Evolutionary conservation across 2,888 invertebrate genomes (phyloP), one percentile per base, ranked within the genome.

Genomic region (Drosophila multiciliata): DNA sequence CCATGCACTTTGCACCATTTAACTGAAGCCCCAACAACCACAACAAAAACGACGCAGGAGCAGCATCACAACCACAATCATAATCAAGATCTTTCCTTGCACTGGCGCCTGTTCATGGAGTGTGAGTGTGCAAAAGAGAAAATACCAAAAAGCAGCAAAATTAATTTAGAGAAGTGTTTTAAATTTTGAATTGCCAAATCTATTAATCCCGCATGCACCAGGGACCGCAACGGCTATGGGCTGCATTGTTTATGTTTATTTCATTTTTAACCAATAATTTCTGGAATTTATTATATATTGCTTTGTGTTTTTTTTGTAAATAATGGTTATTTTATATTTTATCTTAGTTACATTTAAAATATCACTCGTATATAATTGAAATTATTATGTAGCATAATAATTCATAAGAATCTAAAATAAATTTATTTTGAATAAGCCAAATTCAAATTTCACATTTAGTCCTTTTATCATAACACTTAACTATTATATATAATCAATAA

Each of bases 21-120:
- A 65, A 69, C 68, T 42, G 63, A 58, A 48, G 70, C 54, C 62
- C 40, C 63, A 50, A 60, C 12, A 35, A 32, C 40, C 15, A 17
- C 55, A 80, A 54, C 17, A 26, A 35, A 33, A 8, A 1, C 23
- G 23, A 23, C 45, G 50, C 67, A 42, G 58, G 53, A 73, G 35
- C 68, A 54, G 20, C 68, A 69, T 32, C 73, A 66, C 6, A 50
- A 64, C n/a, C 66, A 33, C 68, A 60, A 53, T 70, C 62, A 64
- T 54, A 59, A 49, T 49, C 65, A 65, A 71, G 58, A 53, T 50
- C 63, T 73, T 38, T 68, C 48, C 59, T 48, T 79, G 68, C 67
- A 87, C 40, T 91, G 91, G 91, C 90, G 81, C 66, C 80, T 91
- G 58, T 91, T 89, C 69, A 91, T 92, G 91, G 91, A 91, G 91